Base-by-base conservation (phyloP, 2,797 vertebrate genomes). In the Rhynchonycteris naso region DNA sequence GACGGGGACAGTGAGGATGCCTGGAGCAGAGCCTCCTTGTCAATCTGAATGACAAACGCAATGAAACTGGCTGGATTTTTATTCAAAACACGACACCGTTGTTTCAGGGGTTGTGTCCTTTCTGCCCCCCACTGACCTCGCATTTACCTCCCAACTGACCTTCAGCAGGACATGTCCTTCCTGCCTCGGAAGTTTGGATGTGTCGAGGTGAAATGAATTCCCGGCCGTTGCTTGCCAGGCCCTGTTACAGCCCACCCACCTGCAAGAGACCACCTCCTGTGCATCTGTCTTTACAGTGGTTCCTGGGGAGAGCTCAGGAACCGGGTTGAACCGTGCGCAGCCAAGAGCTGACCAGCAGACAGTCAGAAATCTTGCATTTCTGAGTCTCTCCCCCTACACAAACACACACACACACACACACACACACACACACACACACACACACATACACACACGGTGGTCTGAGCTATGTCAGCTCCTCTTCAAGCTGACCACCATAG, bases 331-430 rank as follows among this genome's bases (percentile, higher is more conserved):
- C 26, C 18, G 3, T 83, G 30, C 35, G 33, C 26, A 22, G 16
- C 26, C 35, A 33, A 65, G 22, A 0, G 1, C 4, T 59, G 19
- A 43, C 10, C 33, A 69, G 19, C 0, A 7, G 18, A 19, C 12
- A 8, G 50, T 76, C 19, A 66, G 18, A 43, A 82, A 59, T 19
- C 10, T 50, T 21, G 21, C 15, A 56, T 80, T 69, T n/a, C 33
- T 69, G 33, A 61, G 12, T 30, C 33, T n/a, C 35, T 2, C 2
- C 2, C 30, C 7, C 26, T 0, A 3, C 3, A 4, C 54, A 54
- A 16, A 21, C 33, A 18, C 24, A 28, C 9, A 16, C n/a, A 4
- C 54, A 54, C 28, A 21, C 33, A 18, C 24, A 28, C 9, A 16
- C n/a, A 38, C 50, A 0, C 26, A 1, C 6, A 33, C 50, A 14